A percentile compares a stretch with the other conserved stretches of the same genome.
phyloP scores from a whole-genome alignment of 2,797 vertebrate species.

The Spinus pinus region DNA sequence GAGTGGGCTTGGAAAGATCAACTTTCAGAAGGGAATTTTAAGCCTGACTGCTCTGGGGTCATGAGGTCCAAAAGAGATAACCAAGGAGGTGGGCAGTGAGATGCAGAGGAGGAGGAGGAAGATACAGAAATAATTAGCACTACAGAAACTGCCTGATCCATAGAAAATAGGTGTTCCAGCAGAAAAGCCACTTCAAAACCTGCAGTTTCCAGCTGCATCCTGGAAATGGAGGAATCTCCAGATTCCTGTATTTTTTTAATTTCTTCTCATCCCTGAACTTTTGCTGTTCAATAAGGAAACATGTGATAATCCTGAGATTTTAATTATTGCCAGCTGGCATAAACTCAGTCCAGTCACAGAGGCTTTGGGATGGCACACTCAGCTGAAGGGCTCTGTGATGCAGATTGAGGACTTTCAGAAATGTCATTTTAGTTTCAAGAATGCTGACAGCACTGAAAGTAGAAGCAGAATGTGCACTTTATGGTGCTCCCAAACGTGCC shows the following conservation, averaged over 20 bases:
- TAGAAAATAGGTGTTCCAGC: neutral
- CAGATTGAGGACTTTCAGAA: neutral
- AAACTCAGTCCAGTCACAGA: neutral
- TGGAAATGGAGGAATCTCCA: neutral
- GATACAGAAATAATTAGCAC: neutral
- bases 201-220: neutral
- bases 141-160: neutral
- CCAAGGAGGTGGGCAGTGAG: neutral
- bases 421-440: neutral
- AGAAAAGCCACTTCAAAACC: neutral
- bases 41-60: rapidly evolving
- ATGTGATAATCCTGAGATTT: neutral
- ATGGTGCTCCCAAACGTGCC: neutral
- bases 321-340: neutral
- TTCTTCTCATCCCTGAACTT: neutral
- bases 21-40: neutral
- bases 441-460: neutral
- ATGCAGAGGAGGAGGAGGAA: neutral
- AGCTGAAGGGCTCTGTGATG: neutral
- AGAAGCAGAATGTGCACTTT: neutral
- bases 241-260: neutral
- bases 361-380: neutral
- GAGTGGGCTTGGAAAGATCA: neutral
- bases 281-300: neutral
- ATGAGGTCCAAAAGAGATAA: neutral